These are phyloP conservation scores for Cololabis saira DNA, from an alignment of 2,113 vertebrate species.

Conservation along the genomic window DNA sequence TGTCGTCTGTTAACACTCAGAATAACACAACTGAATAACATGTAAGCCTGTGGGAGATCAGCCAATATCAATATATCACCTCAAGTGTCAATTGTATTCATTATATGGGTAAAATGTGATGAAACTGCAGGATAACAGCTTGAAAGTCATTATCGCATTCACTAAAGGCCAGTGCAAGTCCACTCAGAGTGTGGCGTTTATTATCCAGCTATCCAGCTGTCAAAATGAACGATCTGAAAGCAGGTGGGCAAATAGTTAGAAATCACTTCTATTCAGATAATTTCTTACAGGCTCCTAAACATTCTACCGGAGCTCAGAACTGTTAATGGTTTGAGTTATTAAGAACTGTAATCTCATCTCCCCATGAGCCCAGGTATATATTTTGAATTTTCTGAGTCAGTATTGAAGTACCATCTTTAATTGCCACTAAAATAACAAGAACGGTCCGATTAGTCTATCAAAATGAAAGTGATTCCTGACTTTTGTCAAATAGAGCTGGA, in stretches of 20 bases:
- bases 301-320: conserved; percentile 2
- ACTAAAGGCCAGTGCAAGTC: conserved; percentile 53
- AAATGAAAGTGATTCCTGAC: neutral
- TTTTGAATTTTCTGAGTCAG: neutral
- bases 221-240: conserved; percentile 28
- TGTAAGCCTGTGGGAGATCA: conserved; percentile 48
- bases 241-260: conserved; percentile 35
- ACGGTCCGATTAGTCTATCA: conserved; percentile 21
- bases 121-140: conserved; percentile 60
- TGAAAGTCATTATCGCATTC: conserved; percentile 61
- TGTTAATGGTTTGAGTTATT: neutral
- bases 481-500: too few relatives aligned
- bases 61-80: conserved; percentile 65
- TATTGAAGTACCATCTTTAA: conserved; percentile 21
- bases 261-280: neutral
- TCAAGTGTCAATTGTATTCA: conserved; percentile 70
- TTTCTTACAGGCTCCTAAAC: neutral
- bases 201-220: conserved; percentile 23
- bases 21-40: conserved; percentile 60
- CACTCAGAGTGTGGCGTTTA: conserved; percentile 39
- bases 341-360: conserved; percentile 10
- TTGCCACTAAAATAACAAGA: conserved; percentile 24
- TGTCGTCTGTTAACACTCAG: conserved; percentile 54
- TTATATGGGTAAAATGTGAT: conserved; percentile 66
- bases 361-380: neutral